phyloP scores from a whole-genome alignment of 2,797 vertebrate genomes.

The Decapterus maruadsi region DNA sequence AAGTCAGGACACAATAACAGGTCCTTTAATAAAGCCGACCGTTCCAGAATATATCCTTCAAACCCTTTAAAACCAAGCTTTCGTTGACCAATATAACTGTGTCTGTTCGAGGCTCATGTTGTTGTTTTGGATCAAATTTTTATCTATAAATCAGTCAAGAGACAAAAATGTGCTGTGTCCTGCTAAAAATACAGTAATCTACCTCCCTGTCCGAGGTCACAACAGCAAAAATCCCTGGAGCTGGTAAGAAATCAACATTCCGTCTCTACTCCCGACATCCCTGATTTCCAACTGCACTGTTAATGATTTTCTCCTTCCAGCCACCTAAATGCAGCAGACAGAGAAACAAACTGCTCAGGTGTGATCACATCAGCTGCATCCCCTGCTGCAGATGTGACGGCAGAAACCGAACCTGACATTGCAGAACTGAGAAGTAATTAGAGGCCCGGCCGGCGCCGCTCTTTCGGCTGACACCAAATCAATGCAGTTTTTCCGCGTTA shows the following conservation, averaged over 20 bases:
- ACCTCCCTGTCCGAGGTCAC: neutral
- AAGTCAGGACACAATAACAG: neutral
- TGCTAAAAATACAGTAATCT: neutral
- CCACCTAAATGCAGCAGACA: neutral
- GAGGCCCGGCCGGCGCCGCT: conserved; percentile 62
- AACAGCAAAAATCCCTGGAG: neutral
- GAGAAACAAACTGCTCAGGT: conserved; percentile 58
- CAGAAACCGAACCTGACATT: conserved; percentile 80
- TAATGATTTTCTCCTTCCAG: neutral
- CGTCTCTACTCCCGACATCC: neutral
- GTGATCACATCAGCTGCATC: conserved; percentile 53
- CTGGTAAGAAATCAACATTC: neutral
- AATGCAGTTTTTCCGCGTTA: conserved; percentile 88
- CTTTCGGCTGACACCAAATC: conserved; percentile 85
- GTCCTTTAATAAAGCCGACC: neutral
- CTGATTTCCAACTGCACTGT: neutral
- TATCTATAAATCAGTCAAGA: neutral
- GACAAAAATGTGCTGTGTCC: neutral
- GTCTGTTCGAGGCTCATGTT: neutral
- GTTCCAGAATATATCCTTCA: neutral
- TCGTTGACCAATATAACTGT: neutral
- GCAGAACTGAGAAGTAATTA: conserved; percentile 87
- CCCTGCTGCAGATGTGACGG: conserved; percentile 26
- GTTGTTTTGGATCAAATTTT: neutral
- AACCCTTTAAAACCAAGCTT: neutral